A percentile compares a stretch with the other conserved stretches of the same genome.
phyloP scores from a whole-genome alignment of 2,888 invertebrate genomes.

The Linyphia triangularis region DNA sequence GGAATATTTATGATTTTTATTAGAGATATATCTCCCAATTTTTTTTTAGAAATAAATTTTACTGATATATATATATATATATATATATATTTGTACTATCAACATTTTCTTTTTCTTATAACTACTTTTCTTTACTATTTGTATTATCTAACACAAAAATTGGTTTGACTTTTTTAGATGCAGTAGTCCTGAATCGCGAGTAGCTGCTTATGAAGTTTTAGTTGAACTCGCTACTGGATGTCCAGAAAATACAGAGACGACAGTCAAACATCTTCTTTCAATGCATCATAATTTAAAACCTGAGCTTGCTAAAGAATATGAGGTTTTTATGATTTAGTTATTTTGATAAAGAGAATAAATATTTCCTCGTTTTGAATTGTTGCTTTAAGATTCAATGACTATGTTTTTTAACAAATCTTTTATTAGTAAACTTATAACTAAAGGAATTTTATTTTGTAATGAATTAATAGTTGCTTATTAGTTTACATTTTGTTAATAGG shows the following conservation, averaged over 20 bases:
- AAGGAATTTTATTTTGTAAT: not conserved
- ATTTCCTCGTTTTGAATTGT: not conserved
- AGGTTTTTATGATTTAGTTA: slow-evolving; percentile 78
- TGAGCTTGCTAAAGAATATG: slow-evolving; percentile 81
- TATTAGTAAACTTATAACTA: not conserved
- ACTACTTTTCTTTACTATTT: too few relatives aligned
- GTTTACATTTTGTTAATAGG: too few relatives aligned
- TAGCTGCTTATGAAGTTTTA: slow-evolving; percentile 80
- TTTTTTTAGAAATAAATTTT: too few relatives aligned
- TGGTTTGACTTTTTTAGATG: slow-evolving; percentile 78
- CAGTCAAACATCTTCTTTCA: slow-evolving; percentile 79
- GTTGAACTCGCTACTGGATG: slow-evolving; percentile 80
- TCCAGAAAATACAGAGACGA: slow-evolving; percentile 78
- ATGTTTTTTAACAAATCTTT: not conserved
- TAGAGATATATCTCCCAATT: too few relatives aligned
- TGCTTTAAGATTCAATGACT: too few relatives aligned
- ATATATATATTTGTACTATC: too few relatives aligned
- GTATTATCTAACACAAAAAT: too few relatives aligned
- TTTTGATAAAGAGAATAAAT: not conserved
- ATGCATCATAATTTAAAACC: slow-evolving; percentile 80
- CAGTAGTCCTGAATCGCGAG: slow-evolving; percentile 79
- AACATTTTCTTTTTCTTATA: too few relatives aligned
- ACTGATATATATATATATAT: too few relatives aligned
- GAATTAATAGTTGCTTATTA: too few relatives aligned
- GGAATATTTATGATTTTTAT: too few relatives aligned